Base-by-base conservation (phyloP, 2,113 vertebrate species). In the Pterocles orientalis region DNA sequence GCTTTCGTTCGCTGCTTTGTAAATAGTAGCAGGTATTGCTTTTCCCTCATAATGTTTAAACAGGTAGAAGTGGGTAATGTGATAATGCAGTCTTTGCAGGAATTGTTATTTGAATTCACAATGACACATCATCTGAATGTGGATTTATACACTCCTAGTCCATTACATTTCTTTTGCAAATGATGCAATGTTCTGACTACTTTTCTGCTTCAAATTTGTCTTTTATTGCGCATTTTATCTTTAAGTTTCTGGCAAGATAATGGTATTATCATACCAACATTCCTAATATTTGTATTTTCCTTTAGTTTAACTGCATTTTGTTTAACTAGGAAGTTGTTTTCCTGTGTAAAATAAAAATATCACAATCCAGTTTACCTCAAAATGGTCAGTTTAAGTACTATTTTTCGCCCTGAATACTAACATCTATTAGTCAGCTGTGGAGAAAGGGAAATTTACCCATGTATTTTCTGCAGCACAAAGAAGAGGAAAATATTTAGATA, bases 11-110 rank as follows among this genome's bases (percentile, higher is more conserved):
- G 31, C 19, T 92, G 61, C 64, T 90, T 90, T 81, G 65, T 84
- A 94, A 94, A 95, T 75, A 94, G 80, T 33, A 84, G 50, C 64
- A 93, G 60, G 86, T 86, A 94, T 90, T 92, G 64, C 79, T 78
- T 94, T 83, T 68, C 43, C 69, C 19, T 80, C 33, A 21, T 58
- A 84, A n/a, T 72, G 56, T 95, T 95, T 94, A 86, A 93, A 86
- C 58, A 93, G 51, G 53, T 90, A 95, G 56, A 83, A 83, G 29
- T 58, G 14, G 10, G 33, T 95, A 92, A 90, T 39, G 56, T 43
- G 88, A 82, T 88, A 88, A 83, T 72, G 34, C 25, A 75, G 41
- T 73, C 56, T 51, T 66, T 83, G n/a, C 61, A 82, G 23, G 56
- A 48, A 43, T 56, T 84, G 4, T 17, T 86, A 19, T 79, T 68